Evolutionary conservation across 2,113 vertebrate genomes (phyloP).

Genomic region (Thymallus thymallus): DNA sequence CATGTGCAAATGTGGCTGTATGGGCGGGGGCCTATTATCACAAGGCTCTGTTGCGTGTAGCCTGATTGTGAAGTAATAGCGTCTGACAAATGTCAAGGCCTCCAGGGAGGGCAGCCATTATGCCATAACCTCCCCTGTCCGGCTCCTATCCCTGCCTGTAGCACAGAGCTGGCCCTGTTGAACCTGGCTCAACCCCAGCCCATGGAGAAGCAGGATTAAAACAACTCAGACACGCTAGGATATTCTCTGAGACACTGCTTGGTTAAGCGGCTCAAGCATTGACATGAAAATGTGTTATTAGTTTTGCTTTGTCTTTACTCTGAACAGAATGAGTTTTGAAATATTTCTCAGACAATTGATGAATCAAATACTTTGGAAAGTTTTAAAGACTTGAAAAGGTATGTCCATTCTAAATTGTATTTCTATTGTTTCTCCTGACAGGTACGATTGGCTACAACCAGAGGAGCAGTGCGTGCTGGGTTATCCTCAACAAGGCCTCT

Average conservation of each 20-base stretch:
- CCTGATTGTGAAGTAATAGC: constrained; percentile 74
- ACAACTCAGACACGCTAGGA: background rate
- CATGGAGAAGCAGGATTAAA: background rate
- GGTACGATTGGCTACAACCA: constrained; percentile 98
- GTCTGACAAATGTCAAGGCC: constrained; percentile 75
- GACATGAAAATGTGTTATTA: background rate
- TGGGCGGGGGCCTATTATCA: constrained; percentile 64
- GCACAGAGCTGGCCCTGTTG: constrained; percentile 49
- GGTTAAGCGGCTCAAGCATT: no score
- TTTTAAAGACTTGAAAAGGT: background rate
- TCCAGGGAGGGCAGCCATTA: constrained; percentile 62
- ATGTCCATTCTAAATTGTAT: background rate
- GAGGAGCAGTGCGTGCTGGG: constrained; percentile 95
- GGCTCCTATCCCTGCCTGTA: constrained; percentile 16
- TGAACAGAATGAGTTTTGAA: background rate
- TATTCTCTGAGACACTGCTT: background rate
- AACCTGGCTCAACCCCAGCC: constrained; percentile 1
- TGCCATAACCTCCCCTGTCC: constrained; percentile 76
- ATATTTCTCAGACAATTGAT: background rate
- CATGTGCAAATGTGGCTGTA: constrained; percentile 76
- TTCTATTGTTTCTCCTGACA: constrained; percentile 46
- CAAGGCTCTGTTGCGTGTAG: constrained; percentile 63
- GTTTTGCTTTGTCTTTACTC: background rate
- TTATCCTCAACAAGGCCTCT: constrained; percentile 96
- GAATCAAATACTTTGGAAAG: background rate